phyloP scores from a whole-genome alignment of 2,888 invertebrate species.

The Isoperla grammatica region DNA sequence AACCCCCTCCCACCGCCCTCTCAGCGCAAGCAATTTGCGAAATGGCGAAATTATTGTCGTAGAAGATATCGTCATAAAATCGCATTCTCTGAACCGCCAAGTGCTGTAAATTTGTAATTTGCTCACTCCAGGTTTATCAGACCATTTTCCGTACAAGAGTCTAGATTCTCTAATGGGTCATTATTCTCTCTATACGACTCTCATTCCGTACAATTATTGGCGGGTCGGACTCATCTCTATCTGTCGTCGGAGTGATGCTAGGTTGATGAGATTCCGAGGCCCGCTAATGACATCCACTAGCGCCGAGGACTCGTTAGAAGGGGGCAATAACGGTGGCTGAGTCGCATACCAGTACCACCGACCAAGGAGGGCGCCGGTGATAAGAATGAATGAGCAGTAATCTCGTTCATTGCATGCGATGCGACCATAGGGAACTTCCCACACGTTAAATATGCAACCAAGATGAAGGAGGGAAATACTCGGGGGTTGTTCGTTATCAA shows the following conservation, averaged over 20 bases:
- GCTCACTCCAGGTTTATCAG: no score
- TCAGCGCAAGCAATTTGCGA: no score
- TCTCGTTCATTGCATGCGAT: not conserved
- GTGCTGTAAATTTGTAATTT: no score
- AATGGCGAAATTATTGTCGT: no score
- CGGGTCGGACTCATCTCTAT: not conserved
- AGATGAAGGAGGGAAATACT: not conserved
- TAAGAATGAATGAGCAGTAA: conserved; percentile 14
- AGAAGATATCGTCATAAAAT: no score
- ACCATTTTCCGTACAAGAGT: no score
- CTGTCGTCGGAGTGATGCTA: conserved; percentile 6
- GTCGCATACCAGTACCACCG: conserved; percentile 4
- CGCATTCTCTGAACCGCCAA: no score
- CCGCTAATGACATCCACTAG: conserved; percentile 23
- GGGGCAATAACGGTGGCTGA: not conserved
- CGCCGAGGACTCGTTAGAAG: conserved; percentile 10
- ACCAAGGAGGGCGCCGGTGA: conserved; percentile 1
- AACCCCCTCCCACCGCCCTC: no score
- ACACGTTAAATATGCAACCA: not conserved
- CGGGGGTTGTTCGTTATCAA: no score
- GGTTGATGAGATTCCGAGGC: conserved; percentile 26
- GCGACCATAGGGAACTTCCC: not conserved
- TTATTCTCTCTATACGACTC: not conserved
- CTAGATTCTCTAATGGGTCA: not conserved
- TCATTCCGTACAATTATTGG: conserved; percentile 3